Conservation (phyloP, 2,888 invertebrate species). For the Phytoseiulus persimilis region DNA sequence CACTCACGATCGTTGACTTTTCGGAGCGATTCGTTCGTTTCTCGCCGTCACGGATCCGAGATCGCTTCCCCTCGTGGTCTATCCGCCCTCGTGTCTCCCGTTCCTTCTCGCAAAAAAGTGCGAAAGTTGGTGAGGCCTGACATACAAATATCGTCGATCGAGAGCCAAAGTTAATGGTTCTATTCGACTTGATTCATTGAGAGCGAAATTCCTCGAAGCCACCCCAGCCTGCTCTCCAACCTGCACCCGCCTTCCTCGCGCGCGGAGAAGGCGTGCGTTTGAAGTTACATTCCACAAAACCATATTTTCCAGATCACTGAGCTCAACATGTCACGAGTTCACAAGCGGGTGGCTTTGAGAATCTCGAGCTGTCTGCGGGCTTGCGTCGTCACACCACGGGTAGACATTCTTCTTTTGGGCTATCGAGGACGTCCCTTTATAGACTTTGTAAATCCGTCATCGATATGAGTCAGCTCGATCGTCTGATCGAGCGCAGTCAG, state of each 20-base stretch:
- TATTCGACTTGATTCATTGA: constrained; percentile 5
- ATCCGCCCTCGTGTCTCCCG: neutral
- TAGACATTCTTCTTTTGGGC: neutral
- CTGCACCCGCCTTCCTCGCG: neutral
- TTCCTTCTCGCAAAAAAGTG: neutral
- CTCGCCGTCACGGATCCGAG: too few relatives aligned
- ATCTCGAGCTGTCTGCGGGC: neutral
- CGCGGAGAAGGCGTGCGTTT: neutral
- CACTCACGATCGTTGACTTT: too few relatives aligned
- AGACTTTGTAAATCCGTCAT: neutral
- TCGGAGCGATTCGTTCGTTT: too few relatives aligned
- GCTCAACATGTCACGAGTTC: neutral
- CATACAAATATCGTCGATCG: neutral
- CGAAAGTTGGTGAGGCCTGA: neutral
- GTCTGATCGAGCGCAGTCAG: neutral
- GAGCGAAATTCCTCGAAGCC: neutral
- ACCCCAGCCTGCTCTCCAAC: neutral
- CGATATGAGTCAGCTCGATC: neutral
- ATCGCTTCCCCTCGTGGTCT: too few relatives aligned
- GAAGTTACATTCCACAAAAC: constrained; percentile 5
- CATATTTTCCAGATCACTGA: constrained; percentile 5
- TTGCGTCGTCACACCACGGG: neutral
- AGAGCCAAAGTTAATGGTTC: neutral
- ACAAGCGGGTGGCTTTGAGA: neutral
- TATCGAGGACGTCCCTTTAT: neutral